Base-by-base conservation (phyloP, 2,888 invertebrate genomes). In the Cheilosia scutellata region DNA sequence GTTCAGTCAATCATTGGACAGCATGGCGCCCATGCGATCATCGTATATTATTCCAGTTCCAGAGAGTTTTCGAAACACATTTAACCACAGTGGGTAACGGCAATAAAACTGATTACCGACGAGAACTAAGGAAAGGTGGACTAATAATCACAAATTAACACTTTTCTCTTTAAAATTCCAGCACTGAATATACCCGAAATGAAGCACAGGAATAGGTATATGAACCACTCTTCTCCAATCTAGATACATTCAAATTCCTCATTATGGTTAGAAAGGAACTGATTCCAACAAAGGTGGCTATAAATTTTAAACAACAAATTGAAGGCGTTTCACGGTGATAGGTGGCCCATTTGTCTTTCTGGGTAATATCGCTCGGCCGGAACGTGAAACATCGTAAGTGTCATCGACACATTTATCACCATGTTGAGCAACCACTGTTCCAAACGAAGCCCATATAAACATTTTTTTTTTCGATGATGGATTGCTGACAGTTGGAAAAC, bases 371-470 rank as follows among this genome's bases (percentile, higher is more conserved):
- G 9, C 49, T 58, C 29, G 60, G 11, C 2, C 49, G 40, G 51
- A 51, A 25, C 11, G 29, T 31, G 20, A 49, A 71, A 55, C 49
- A 49, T 58, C 49, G 42, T 33, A 55, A 74, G 53, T 74, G 74
- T 63, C 74, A 74, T 63, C 63, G 74, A 63, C 53, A 44, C 74
- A 74, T 74, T 74, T 53, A 74, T 62, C 44, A 60, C 60, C 51
- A 55, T 49, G 20, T 44, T 58, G 37, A 47, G 47, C 70, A 62
- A 62, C 44, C 16, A 60, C 57, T n/a, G 20, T 37, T 6, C n/a
- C 0, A 29, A 20, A 42, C 40, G 25, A 11, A 7, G 25, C 20
- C 9, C 16, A 51, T 40, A 62, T 37, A 62, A 62, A 51, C 6
- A 6, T 31, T 44, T 62, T 44, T 44, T 62, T 44, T 62, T 62